Evolutionary conservation across 2,797 vertebrate species (phyloP).

Genomic region (Rousettus madagascariensis): DNA sequence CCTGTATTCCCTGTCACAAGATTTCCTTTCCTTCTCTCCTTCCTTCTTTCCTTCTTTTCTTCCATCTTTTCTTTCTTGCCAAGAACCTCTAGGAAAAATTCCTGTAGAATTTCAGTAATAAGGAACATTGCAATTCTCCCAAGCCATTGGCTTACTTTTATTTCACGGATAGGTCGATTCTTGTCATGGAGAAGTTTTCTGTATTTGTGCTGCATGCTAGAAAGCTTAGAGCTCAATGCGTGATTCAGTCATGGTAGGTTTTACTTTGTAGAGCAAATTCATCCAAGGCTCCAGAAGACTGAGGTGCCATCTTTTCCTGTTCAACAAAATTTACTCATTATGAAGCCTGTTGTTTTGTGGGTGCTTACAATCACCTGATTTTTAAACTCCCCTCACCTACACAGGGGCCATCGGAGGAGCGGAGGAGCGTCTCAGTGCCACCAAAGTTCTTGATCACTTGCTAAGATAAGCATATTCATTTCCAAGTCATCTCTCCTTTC

Average conservation of each 20-base stretch:
- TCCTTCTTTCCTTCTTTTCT: background rate
- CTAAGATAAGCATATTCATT: background rate
- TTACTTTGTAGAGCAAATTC: background rate
- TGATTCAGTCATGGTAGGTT: background rate
- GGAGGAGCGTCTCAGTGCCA: background rate
- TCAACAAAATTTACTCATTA: background rate
- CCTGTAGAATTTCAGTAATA: background rate
- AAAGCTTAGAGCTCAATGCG: constrained; percentile 3
- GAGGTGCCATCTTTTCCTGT: background rate
- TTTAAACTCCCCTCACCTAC: background rate
- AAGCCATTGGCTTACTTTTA: background rate
- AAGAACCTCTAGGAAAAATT: background rate
- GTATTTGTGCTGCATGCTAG: background rate
- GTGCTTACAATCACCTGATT: background rate
- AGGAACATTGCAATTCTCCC: background rate
- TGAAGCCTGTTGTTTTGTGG: background rate
- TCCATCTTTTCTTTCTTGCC: background rate
- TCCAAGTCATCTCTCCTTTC: background rate
- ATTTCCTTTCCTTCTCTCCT: background rate
- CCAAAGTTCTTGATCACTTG: background rate
- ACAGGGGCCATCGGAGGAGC: background rate
- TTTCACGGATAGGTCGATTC: background rate
- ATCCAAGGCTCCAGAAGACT: background rate
- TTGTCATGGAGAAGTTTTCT: background rate
- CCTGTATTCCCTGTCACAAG: background rate